Evolutionary conservation across 2,797 vertebrate species (phyloP).

Genomic region (Craterocephalus amniculus): DNA sequence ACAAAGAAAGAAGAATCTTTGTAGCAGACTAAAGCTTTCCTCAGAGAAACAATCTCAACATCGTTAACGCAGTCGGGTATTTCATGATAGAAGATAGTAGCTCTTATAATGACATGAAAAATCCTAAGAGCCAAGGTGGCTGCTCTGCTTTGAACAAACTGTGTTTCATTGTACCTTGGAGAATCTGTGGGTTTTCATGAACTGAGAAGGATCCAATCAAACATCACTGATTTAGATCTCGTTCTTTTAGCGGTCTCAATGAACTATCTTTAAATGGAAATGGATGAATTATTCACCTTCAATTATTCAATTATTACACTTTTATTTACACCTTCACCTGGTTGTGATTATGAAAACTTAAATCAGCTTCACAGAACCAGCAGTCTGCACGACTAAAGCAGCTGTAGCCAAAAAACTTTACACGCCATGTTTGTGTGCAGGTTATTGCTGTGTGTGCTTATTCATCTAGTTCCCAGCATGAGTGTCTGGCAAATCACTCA

Average conservation of each 20-base stretch:
- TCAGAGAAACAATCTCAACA: conserved; percentile 12
- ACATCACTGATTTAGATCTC: neutral
- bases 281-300: too few species aligned
- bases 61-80: conserved; percentile 12
- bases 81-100: neutral
- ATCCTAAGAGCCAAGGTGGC: neutral
- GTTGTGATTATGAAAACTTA: conserved; percentile 5
- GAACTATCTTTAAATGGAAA: neutral
- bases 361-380: neutral
- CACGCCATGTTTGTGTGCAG: conserved; percentile 3
- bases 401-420: conserved; percentile 26
- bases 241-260: too few species aligned
- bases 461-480: conserved; percentile 38
- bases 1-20: conserved; percentile 1
- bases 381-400: conserved; percentile 24
- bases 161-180: neutral
- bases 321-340: too few species aligned
- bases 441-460: conserved; percentile 25
- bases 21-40: neutral
- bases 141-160: neutral
- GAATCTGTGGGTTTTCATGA: neutral
- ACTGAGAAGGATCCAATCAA: neutral
- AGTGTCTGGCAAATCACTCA: conserved; percentile 59
- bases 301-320: too few species aligned
- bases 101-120: neutral